Evolutionary conservation across 2,797 vertebrate species (phyloP).

Genomic region (Brachyalestes nurse): DNA sequence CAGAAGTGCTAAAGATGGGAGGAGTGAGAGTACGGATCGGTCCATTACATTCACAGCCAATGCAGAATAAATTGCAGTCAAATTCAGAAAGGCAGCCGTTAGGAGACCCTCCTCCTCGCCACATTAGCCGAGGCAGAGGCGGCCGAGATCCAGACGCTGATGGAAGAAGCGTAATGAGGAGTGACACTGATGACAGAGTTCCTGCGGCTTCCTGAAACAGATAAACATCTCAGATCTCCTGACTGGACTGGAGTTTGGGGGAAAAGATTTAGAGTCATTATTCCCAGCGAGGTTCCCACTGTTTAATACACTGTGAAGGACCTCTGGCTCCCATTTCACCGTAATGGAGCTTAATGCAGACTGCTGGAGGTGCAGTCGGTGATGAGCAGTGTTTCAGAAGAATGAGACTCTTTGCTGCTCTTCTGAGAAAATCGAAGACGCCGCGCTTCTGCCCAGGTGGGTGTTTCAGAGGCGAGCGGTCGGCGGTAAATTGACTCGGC

Average conservation of each 20-base stretch:
- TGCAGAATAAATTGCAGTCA: not conserved
- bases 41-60: slow-evolving; percentile 23
- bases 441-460: not conserved
- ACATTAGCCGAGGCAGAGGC: too few relatives aligned
- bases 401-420: not conserved
- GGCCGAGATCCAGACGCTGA: too few relatives aligned
- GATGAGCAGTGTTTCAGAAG: not conserved
- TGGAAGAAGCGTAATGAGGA: slow-evolving; percentile 38
- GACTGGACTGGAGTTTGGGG: not conserved
- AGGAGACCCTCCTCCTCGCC: not conserved
- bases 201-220: not conserved
- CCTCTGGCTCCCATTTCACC: too few relatives aligned
- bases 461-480: not conserved
- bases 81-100: slow-evolving; percentile 9
- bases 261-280: not conserved
- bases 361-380: not conserved
- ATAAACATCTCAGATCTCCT: too few relatives aligned
- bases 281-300: not conserved
- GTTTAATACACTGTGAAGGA: not conserved
- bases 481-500: not conserved
- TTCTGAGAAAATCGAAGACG: not conserved
- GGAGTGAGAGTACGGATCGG: not conserved
- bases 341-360: not conserved
- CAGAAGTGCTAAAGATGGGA: not conserved
- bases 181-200: not conserved